These are phyloP conservation scores for Eumaeus atala DNA, from an alignment of 1,140 invertebrate species.

Conservation along the genomic window DNA sequence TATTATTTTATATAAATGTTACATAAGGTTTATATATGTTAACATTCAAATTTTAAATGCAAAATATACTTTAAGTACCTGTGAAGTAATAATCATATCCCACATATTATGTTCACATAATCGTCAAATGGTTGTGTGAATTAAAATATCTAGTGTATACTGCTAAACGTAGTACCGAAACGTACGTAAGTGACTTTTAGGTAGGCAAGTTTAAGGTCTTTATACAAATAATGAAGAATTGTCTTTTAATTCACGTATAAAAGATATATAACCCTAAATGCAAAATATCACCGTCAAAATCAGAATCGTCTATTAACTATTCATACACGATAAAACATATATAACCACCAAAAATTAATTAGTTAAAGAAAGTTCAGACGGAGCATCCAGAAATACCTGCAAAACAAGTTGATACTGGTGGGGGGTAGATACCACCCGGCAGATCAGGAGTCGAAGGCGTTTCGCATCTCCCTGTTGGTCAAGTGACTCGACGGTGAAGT, in stretches of 20 bases:
- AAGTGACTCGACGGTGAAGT: constrained; percentile 17
- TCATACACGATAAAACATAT: not conserved
- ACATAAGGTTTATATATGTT: too few species aligned
- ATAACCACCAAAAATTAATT: not conserved
- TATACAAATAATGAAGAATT: too few species aligned
- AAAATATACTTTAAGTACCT: constrained; percentile 11
- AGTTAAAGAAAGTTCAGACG: not conserved
- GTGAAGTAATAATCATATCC: constrained; percentile 10
- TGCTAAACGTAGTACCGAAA: too few species aligned
- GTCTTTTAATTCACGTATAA: too few species aligned
- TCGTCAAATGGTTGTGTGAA: too few species aligned
- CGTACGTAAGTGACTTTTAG: too few species aligned
- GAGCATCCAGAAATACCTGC: constrained; percentile 53
- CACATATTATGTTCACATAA: too few species aligned
- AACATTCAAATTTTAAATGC: not conserved
- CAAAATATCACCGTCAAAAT: too few species aligned
- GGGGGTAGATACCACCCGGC: constrained; percentile 46
- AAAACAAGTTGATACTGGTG: constrained; percentile 44
- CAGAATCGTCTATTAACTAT: not conserved
- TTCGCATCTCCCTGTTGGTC: constrained; percentile 40
- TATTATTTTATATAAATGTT: too few species aligned
- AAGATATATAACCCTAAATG: too few species aligned
- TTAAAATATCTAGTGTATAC: too few species aligned
- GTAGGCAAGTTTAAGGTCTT: too few species aligned
- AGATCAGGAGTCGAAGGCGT: constrained; percentile 47